Percentiles rank a stretch among this genome's conserved stretches.
Evolutionary conservation across 2,797 vertebrate species (phyloP).

Genomic region (Hyperoplus immaculatus): DNA sequence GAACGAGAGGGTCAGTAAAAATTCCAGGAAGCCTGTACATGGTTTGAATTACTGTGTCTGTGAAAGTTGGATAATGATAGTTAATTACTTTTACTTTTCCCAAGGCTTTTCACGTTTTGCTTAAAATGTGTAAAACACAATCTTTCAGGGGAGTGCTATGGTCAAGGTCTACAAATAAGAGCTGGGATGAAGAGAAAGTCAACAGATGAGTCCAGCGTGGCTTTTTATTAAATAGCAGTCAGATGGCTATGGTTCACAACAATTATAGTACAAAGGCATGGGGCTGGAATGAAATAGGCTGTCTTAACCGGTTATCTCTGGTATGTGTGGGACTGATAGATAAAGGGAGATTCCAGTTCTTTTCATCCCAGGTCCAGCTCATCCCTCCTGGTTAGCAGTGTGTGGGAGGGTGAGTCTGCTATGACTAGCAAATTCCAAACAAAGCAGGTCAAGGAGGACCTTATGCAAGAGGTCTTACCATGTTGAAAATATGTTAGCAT

Average conservation of each 20-base stretch:
- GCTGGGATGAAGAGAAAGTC: conserved; percentile 39
- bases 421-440: conserved; percentile 51
- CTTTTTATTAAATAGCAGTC: conserved; percentile 46
- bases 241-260: conserved; percentile 32
- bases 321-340: conserved; percentile 81
- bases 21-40: conserved; percentile 48
- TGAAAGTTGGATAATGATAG: conserved; percentile 48
- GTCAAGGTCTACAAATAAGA: conserved; percentile 51
- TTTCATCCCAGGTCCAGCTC: conserved; percentile 62
- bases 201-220: conserved; percentile 37
- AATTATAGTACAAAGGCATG: conserved; percentile 64
- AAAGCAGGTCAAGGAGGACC: conserved; percentile 46
- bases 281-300: conserved; percentile 56
- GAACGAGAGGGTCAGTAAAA: conserved; percentile 22
- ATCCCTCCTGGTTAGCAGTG: conserved; percentile 61
- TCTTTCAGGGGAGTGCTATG: conserved; percentile 14
- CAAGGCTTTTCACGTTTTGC: conserved; percentile 24
- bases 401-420: conserved; percentile 59
- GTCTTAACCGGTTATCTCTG: conserved; percentile 80
- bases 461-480: conserved; percentile 10
- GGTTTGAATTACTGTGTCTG: conserved; percentile 31
- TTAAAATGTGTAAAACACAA: conserved; percentile 33
- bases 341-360: conserved; percentile 70
- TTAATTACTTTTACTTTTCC: conserved; percentile 46
- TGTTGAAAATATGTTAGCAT: conserved; percentile 54